phyloP scores from a whole-genome alignment of 2,888 invertebrate genomes.

The Sclerodermus sp. region DNA sequence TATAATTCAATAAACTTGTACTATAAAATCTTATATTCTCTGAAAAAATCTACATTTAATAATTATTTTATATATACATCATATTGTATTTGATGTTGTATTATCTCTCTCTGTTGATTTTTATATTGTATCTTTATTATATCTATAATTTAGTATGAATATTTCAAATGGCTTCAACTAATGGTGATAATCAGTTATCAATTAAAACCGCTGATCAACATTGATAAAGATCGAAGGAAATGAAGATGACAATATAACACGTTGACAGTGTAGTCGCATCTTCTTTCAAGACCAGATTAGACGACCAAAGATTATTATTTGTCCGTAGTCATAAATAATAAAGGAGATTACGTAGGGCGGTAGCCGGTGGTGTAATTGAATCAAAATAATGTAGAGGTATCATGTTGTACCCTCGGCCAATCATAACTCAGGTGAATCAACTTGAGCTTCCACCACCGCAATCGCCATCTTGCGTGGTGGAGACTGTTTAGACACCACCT shows the following conservation, averaged over 20 bases:
- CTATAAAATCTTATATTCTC: too few relatives aligned
- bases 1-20: too few relatives aligned
- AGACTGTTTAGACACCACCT: background rate
- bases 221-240: too few relatives aligned
- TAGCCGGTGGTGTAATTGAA: slow-evolving; percentile 48
- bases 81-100: too few relatives aligned
- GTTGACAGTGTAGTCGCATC: background rate
- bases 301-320: slow-evolving; percentile 35
- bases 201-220: too few relatives aligned
- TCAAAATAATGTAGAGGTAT: slow-evolving; percentile 53
- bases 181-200: too few relatives aligned
- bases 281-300: background rate
- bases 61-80: too few relatives aligned
- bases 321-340: slow-evolving; percentile 41
- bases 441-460: background rate
- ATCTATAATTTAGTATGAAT: too few relatives aligned
- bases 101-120: too few relatives aligned
- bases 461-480: slow-evolving; percentile 17
- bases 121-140: too few relatives aligned
- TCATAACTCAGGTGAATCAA: slow-evolving; percentile 49
- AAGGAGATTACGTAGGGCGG: slow-evolving; percentile 44
- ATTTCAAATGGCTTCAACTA: too few relatives aligned
- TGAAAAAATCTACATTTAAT: too few relatives aligned
- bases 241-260: background rate
- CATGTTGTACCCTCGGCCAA: slow-evolving; percentile 48